These are phyloP conservation scores for Mustela nigripes DNA, from an alignment of 2,113 vertebrate species.

Conservation along the genomic window DNA sequence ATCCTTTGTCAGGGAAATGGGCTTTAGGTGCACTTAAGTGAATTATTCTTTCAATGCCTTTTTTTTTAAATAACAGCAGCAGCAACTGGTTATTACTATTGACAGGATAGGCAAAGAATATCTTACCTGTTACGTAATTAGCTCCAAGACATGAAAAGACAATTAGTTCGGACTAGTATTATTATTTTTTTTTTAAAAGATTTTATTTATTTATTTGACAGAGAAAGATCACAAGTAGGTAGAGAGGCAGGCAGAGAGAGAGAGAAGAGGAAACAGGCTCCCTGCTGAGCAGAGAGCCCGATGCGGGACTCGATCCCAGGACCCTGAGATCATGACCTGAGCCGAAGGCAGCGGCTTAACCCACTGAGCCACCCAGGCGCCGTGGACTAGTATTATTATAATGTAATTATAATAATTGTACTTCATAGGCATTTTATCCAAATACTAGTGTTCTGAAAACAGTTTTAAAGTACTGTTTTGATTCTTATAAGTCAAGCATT, in stretches of 20 bases:
- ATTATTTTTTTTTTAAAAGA: no score
- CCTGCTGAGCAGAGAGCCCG: no score
- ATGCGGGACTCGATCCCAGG: no score
- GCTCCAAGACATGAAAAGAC: not conserved
- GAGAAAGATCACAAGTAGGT: no score
- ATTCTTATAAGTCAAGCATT: not conserved
- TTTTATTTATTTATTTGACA: no score
- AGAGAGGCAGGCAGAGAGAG: no score
- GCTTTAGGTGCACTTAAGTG: not conserved
- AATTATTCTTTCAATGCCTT: not conserved
- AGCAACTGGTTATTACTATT: not conserved
- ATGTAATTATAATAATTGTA: not conserved
- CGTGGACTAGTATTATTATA: not conserved
- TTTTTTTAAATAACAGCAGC: not conserved
- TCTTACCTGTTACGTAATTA: not conserved
- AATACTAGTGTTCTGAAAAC: conserved; percentile 16
- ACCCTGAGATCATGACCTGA: no score
- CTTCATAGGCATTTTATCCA: not conserved
- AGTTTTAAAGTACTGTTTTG: not conserved
- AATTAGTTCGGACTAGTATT: not conserved
- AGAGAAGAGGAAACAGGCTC: no score
- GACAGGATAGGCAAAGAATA: not conserved
- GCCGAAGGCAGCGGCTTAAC: no score
- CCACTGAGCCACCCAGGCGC: no score
- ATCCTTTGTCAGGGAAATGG: conserved; percentile 16